Percentiles rank a stretch among this genome's conserved stretches.
Conservation (phyloP, 2,113 vertebrate species). For the Hepsetus odoe region DNA sequence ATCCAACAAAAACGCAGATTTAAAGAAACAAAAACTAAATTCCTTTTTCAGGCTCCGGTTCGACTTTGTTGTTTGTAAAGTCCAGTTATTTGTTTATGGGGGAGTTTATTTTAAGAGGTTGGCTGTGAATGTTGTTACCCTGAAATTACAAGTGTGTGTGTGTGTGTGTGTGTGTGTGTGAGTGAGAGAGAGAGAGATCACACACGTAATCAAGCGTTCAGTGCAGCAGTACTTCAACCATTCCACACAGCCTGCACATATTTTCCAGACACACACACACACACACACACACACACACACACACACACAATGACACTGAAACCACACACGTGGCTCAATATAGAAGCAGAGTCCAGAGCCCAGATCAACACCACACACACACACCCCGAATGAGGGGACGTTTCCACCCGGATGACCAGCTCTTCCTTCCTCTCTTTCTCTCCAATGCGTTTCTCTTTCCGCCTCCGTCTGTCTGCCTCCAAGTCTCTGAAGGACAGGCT, state of each 20-base stretch:
- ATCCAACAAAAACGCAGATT: too few relatives aligned
- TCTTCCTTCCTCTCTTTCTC: background rate
- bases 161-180: background rate
- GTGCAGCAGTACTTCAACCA: background rate
- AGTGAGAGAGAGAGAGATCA: background rate
- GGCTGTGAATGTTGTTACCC: conserved; percentile 5
- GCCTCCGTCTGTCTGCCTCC: background rate
- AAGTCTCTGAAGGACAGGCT: background rate
- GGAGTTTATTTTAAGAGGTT: conserved; percentile 3
- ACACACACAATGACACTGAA: background rate
- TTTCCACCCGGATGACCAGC: conserved; percentile 61
- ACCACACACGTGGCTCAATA: background rate
- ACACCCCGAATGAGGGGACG: too few relatives aligned
- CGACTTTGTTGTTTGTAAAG: too few relatives aligned
- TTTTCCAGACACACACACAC: background rate
- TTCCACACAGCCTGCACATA: background rate
- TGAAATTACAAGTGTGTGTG: background rate
- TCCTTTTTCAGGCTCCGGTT: too few relatives aligned
- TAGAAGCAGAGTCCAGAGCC: too few relatives aligned
- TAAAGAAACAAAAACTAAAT: too few relatives aligned
- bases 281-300: conserved; percentile 16
- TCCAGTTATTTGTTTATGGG: background rate
- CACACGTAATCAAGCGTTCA: background rate
- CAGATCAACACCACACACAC: too few relatives aligned
- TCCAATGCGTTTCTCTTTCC: too few relatives aligned